phyloP scores from a whole-genome alignment of 1,140 invertebrate genomes.

The Drosophila baimaii region DNA sequence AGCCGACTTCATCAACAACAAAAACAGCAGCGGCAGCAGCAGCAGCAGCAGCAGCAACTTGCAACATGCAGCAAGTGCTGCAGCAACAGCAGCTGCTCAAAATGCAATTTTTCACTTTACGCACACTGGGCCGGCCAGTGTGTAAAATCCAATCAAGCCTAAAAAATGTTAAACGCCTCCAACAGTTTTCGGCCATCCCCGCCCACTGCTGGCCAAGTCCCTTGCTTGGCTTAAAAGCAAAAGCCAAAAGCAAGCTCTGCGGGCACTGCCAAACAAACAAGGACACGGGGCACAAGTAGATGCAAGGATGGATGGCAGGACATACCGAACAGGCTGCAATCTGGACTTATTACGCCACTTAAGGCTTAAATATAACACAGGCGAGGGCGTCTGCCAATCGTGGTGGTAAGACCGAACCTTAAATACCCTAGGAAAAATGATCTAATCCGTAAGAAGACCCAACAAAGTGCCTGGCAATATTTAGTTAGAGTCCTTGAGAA shows the following conservation, averaged over 20 bases:
- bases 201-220: constrained; percentile 2
- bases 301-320: constrained; percentile 14
- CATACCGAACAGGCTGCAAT: constrained; percentile 51
- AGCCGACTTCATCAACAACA: constrained; percentile 79
- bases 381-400: constrained; percentile 3
- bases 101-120: constrained; percentile 82
- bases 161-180: constrained; percentile 80
- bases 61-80: constrained; percentile 45
- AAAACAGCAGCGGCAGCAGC: constrained; percentile 38
- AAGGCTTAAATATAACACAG: constrained; percentile 68
- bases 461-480: too few relatives aligned
- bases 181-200: constrained; percentile 20
- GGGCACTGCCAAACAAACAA: constrained; percentile 68
- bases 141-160: constrained; percentile 81
- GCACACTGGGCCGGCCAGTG: constrained; percentile 45
- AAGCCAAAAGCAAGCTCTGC: constrained; percentile 75
- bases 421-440: constrained; percentile 5
- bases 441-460: too few relatives aligned
- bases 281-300: constrained; percentile 21
- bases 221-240: constrained; percentile 70
- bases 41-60: constrained; percentile 21
- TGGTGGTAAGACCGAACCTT: not conserved
- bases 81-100: constrained; percentile 69
- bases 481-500: too few relatives aligned
- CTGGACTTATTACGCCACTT: constrained; percentile 79